Evolutionary conservation across 2,888 invertebrate genomes (phyloP), one percentile per base, ranked within the genome.

Genomic region (Pristionchus mayeri): DNA sequence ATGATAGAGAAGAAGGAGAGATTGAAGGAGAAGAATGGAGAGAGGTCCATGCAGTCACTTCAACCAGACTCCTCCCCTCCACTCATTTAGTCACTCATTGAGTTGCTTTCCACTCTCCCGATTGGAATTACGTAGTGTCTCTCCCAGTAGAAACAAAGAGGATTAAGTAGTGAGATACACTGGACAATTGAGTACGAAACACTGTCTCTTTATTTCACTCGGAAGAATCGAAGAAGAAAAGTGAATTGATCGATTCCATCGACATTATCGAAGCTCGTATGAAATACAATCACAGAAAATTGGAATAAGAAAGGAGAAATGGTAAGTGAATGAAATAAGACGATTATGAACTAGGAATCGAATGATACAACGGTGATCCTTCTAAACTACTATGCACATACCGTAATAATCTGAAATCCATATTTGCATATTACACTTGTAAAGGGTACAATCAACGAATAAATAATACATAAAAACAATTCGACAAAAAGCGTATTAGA

Each of bases 151-250:
- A 16, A 34, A 27, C 30, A 27, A 54, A 54, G 18, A 24, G 18
- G 24, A 54, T 54, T 54, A 6, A 9, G 18, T 11, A 30, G 60
- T 63, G 60, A 63, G 60, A 63, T 63, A 63, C 60, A 63, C 11
- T 27, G 11, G 60, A 30, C 27, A 63, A 63, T 63, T 13, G 60
- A 34, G 34, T 63, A 63, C 27, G 27, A 63, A 63, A n/a, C n/a
- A n/a, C n/a, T n/a, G 71, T n/a, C 71, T 30, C 37, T 75, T 75
- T 75, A 75, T 44, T 75, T 37, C 24, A 75, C 44, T 75, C n/a
- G 71, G n/a, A 40, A 44, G 71, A 67, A 18, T 67, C 21, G 16
- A 37, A 71, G 37, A 40, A 30, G 24, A 40, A 75, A 75, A 75
- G 71, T 75, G 71, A 75, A 37, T 75, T 37, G 44, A 44, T 75